Conservation (phyloP, 2,888 invertebrate genomes). For the Heteromurus nitidus region DNA sequence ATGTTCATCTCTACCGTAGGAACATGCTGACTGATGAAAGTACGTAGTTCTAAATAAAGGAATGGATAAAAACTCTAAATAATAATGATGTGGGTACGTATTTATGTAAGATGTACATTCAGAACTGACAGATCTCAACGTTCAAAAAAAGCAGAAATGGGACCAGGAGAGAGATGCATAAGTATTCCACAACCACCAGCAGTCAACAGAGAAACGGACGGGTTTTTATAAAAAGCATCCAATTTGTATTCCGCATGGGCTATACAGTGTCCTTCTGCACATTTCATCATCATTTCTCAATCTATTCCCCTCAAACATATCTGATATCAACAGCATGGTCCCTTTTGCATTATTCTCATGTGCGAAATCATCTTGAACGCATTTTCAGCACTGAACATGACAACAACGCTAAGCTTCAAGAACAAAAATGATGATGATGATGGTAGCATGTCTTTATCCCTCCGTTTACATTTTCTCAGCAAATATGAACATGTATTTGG, state of each 20-base stretch:
- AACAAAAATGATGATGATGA: too few relatives aligned
- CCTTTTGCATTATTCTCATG: conserved; percentile 19
- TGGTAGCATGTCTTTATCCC: neutral
- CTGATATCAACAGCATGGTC: neutral
- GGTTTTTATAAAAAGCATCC: conserved; percentile 6
- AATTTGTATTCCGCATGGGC: conserved; percentile 49
- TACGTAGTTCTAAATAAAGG: too few relatives aligned
- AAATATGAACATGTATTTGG: neutral
- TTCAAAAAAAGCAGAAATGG: neutral
- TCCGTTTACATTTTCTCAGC: conserved; percentile 2
- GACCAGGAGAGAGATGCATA: neutral
- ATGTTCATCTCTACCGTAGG: too few relatives aligned
- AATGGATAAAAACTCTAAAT: neutral
- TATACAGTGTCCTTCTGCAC: conserved; percentile 49
- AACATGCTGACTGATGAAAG: too few relatives aligned
- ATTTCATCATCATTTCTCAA: conserved; percentile 48
- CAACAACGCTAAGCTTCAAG: neutral
- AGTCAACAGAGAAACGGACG: conserved; percentile 1
- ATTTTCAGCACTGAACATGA: neutral
- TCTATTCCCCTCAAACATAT: conserved; percentile 19
- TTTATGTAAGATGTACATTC: neutral
- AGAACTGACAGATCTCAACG: neutral
- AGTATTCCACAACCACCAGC: neutral
- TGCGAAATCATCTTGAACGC: neutral
- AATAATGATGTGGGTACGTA: conserved; percentile 6